These are phyloP conservation scores for Eretmochelys imbricata DNA, from an alignment of 2,113 vertebrate species.

Conservation along the genomic window DNA sequence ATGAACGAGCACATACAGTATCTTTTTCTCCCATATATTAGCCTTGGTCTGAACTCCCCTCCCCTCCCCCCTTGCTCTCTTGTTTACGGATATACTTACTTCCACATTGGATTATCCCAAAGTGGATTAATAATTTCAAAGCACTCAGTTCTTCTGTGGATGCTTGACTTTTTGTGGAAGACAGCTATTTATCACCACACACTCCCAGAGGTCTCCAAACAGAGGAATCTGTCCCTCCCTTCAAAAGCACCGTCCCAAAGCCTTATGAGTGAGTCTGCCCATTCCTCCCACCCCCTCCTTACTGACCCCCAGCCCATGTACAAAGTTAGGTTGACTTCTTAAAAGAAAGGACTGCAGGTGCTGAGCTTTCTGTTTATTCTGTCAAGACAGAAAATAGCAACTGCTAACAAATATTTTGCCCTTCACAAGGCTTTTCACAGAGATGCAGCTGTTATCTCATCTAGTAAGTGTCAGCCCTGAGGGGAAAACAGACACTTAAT, in stretches of 20 bases:
- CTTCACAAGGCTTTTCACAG: conserved; percentile 62
- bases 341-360: conserved; percentile 67
- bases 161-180: conserved; percentile 25
- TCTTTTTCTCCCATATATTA: not conserved
- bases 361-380: conserved; percentile 61
- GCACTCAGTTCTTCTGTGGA: conserved; percentile 17
- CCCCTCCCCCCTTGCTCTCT: not conserved
- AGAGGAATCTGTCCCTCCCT: not conserved
- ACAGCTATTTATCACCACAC: conserved; percentile 18
- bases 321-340: conserved; percentile 59
- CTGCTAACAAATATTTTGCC: conserved; percentile 66
- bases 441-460: conserved; percentile 69
- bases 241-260: conserved; percentile 4
- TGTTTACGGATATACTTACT: conserved; percentile 14
- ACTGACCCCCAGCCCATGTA: not conserved
- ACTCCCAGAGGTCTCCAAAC: conserved; percentile 6
- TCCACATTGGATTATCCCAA: conserved; percentile 33
- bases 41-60: conserved; percentile 37
- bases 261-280: not conserved
- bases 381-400: conserved; percentile 70
- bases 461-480: conserved; percentile 52
- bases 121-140: conserved; percentile 55
- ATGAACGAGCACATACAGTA: not conserved
- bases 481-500: conserved; percentile 63
- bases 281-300: rapidly evolving